These are phyloP conservation scores for Drosophila subsilvestris DNA, from an alignment of 2,888 invertebrate species.

Conservation along the genomic window DNA sequence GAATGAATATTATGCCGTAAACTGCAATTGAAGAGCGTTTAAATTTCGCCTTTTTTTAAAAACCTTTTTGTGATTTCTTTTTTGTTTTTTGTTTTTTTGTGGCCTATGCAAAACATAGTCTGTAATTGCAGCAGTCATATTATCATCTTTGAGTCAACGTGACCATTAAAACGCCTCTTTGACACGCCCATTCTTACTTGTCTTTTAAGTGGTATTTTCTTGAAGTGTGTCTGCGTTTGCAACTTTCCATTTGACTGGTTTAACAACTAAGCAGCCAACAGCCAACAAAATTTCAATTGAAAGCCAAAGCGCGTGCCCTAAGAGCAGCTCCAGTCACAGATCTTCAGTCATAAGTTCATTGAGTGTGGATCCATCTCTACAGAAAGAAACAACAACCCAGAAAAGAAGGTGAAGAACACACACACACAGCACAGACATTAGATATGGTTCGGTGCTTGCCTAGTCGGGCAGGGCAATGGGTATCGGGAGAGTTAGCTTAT, in stretches of 20 bases:
- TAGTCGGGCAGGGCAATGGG: not conserved
- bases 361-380: not conserved
- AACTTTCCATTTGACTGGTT: constrained; percentile 63
- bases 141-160: constrained; percentile 9
- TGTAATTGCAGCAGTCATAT: constrained; percentile 46
- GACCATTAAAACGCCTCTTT: constrained; percentile 45
- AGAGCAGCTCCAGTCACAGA: not conserved
- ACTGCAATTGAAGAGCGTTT: constrained; percentile 1
- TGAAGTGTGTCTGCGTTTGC: constrained; percentile 14
- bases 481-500: constrained; percentile 17
- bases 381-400: not conserved
- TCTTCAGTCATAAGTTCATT: not conserved
- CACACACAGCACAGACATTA: not conserved
- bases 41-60: constrained; percentile 7
- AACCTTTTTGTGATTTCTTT: constrained; percentile 27
- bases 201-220: constrained; percentile 14
- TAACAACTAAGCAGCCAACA: constrained; percentile 1
- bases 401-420: not conserved
- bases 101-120: constrained; percentile 30
- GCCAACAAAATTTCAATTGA: constrained; percentile 40
- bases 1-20: constrained; percentile 1
- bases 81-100: constrained; percentile 14
- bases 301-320: constrained; percentile 29
- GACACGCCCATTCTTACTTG: constrained; percentile 34
- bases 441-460: constrained; percentile 16